phyloP scores from a whole-genome alignment of 2,797 vertebrate species.

The Sebastolobus alascanus region DNA sequence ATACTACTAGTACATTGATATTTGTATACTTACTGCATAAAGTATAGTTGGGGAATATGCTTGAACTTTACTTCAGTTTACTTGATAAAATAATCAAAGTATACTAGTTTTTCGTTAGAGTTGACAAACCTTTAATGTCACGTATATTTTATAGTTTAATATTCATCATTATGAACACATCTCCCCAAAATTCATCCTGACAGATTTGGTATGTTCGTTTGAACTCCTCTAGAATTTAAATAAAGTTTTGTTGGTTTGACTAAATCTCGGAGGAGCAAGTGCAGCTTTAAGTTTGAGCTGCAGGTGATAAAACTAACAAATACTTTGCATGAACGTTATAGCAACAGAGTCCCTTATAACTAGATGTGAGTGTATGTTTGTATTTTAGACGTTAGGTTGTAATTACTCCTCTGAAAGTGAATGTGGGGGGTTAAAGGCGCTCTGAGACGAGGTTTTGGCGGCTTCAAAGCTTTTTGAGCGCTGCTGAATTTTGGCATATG shows the following conservation, averaged over 20 bases:
- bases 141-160: too few relatives aligned
- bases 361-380: not conserved
- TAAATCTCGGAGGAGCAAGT: not conserved
- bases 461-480: conserved; percentile 38
- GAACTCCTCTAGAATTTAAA: not conserved
- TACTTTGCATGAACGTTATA: conserved; percentile 25
- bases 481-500: conserved; percentile 20
- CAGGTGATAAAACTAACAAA: conserved; percentile 8
- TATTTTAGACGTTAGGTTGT: not conserved
- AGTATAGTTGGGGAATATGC: too few relatives aligned
- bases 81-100: too few relatives aligned
- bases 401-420: conserved; percentile 11
- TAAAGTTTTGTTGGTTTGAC: not conserved
- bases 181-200: not conserved
- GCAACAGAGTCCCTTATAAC: not conserved
- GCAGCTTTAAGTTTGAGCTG: conserved; percentile 12
- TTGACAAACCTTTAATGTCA: too few relatives aligned
- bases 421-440: conserved; percentile 1
- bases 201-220: not conserved
- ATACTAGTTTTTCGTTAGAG: too few relatives aligned
- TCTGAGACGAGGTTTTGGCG: conserved; percentile 1
- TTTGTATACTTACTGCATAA: too few relatives aligned
- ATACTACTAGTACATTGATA: too few relatives aligned
- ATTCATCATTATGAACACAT: too few relatives aligned
- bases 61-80: too few relatives aligned